phyloP scores from a whole-genome alignment of 1,140 invertebrate genomes.

The Drosophila pallidifrons region DNA sequence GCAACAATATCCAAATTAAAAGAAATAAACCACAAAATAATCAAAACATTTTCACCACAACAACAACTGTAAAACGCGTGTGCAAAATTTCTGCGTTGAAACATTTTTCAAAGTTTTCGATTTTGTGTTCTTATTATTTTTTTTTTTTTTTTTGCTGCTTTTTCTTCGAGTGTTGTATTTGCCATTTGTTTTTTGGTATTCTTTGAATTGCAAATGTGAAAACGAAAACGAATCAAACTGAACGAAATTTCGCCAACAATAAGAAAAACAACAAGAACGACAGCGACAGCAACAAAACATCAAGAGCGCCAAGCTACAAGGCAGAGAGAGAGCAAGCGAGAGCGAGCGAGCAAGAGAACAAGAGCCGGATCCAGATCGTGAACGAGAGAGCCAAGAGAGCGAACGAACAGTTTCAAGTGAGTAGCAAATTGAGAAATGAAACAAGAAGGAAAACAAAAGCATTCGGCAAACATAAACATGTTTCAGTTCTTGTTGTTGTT shows the following conservation, averaged over 20 bases:
- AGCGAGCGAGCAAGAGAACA: not conserved
- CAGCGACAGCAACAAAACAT: not conserved
- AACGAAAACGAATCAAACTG: conserved; percentile 25
- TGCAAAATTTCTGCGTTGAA: conserved; percentile 37
- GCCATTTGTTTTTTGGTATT: conserved; percentile 25
- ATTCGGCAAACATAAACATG: conserved; percentile 37
- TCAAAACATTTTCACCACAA: conserved; percentile 28
- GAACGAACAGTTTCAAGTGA: conserved; percentile 31
- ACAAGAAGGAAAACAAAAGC: conserved; percentile 6
- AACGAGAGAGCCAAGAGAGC: not conserved
- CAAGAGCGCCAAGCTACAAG: not conserved
- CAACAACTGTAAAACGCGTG: conserved; percentile 25
- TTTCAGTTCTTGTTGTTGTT: conserved; percentile 2
- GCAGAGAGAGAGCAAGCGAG: not conserved
- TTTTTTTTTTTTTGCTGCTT: conserved; percentile 23
- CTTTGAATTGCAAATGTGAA: conserved; percentile 38
- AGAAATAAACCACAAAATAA: conserved; percentile 32
- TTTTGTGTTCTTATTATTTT: conserved; percentile 8
- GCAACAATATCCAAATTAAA: conserved; percentile 8
- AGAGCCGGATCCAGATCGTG: not conserved
- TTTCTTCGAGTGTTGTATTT: conserved; percentile 26
- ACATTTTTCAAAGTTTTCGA: conserved; percentile 35
- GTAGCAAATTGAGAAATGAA: conserved; percentile 21
- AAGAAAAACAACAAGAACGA: conserved; percentile 20
- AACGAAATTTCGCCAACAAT: conserved; percentile 40